Percentiles rank a stretch among this genome's conserved stretches.
Evolutionary conservation across 2,888 invertebrate genomes (phyloP).

Genomic region (Andrena flavipes): DNA sequence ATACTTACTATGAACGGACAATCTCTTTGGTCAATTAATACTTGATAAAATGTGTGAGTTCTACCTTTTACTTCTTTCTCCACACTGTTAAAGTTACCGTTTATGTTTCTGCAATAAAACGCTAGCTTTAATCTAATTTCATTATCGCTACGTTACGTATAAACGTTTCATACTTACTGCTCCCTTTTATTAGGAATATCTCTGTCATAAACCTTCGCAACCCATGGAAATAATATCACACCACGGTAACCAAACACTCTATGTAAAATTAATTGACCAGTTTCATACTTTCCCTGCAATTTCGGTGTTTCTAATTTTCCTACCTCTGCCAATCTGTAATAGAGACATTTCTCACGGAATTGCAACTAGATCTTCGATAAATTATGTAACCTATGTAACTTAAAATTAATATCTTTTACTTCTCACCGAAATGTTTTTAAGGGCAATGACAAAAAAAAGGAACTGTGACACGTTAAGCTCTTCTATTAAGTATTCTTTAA

Average conservation of each 20-base stretch:
- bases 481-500: neutral
- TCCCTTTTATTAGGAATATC: slow-evolving; percentile 92
- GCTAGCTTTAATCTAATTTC: neutral
- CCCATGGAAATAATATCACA: slow-evolving; percentile 98
- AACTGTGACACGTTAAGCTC: neutral
- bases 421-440: neutral
- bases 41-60: slow-evolving; percentile 98
- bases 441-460: neutral
- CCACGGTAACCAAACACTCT: slow-evolving; percentile 99
- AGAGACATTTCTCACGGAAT: neutral
- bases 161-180: slow-evolving; percentile 75
- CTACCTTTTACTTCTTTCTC: slow-evolving; percentile 95
- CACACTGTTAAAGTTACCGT: slow-evolving; percentile 85
- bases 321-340: slow-evolving; percentile 94
- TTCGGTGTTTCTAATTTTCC: slow-evolving; percentile 96
- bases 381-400: neutral
- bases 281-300: slow-evolving; percentile 95
- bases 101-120: slow-evolving; percentile 72
- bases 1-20: slow-evolving; percentile 96
- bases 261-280: slow-evolving; percentile 98
- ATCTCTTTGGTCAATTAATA: slow-evolving; percentile 98
- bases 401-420: neutral
- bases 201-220: slow-evolving; percentile 97
- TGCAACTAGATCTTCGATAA: neutral
- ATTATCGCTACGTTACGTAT: slow-evolving; percentile 7